Evolutionary conservation across 1,140 invertebrate genomes (phyloP).

Genomic region (Drosophila obscura): DNA sequence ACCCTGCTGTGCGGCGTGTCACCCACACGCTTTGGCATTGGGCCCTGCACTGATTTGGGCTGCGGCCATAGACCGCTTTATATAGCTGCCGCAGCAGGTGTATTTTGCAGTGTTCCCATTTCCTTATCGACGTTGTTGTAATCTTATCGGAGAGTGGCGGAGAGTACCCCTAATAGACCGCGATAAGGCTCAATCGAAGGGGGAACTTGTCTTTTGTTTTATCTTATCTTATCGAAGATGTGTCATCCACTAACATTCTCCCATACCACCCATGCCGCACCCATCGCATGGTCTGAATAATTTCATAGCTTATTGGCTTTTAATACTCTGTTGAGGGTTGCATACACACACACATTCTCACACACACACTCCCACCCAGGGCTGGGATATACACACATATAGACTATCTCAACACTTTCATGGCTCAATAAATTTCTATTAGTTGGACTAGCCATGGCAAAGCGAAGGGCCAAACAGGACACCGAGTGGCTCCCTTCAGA

Average conservation of each 20-base stretch:
- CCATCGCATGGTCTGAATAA: constrained; percentile 42
- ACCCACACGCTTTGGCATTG: constrained; percentile 23
- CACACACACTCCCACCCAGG: background rate
- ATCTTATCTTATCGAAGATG: constrained; percentile 27
- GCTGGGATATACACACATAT: constrained; percentile 6
- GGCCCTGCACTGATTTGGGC: constrained; percentile 58
- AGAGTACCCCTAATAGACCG: constrained; percentile 49
- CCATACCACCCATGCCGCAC: background rate
- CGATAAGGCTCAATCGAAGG: constrained; percentile 42
- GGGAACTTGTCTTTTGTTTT: background rate
- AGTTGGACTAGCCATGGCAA: constrained; percentile 44
- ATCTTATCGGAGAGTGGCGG: constrained; percentile 47
- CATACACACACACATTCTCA: constrained; percentile 11
- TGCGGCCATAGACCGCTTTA: constrained; percentile 22
- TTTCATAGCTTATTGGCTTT: constrained; percentile 77
- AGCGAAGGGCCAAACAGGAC: constrained; percentile 21
- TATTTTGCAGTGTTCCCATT: constrained; percentile 1
- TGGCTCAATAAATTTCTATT: constrained; percentile 81
- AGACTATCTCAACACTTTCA: constrained; percentile 76
- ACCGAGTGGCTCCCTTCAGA: constrained; percentile 11
- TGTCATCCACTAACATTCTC: constrained; percentile 26
- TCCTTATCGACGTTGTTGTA: background rate
- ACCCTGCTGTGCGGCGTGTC: background rate
- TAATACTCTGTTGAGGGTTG: constrained; percentile 56
- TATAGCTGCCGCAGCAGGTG: constrained; percentile 11